Conservation (phyloP, 2,888 invertebrate species). For the Microdon myrmicae region DNA sequence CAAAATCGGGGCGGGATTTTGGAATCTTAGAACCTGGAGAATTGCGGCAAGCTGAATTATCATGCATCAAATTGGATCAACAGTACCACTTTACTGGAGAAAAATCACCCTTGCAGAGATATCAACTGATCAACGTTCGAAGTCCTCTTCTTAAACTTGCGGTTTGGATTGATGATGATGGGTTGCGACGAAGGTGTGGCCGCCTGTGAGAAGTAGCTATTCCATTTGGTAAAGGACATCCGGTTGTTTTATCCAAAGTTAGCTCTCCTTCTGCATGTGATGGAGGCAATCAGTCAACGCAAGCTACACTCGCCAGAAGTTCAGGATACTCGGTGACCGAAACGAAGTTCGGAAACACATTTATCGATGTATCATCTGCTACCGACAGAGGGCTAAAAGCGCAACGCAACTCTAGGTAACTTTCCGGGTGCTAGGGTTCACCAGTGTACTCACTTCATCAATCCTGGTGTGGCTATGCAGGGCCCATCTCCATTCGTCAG, state of each 20-base stretch:
- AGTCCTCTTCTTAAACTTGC: slow-evolving; percentile 1
- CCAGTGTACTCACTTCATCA: neutral
- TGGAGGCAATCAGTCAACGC: neutral
- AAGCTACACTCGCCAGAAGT: slow-evolving; percentile 1
- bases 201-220: slow-evolving; percentile 1
- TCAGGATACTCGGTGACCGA: slow-evolving; percentile 1
- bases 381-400: slow-evolving; percentile 3
- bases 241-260: no score
- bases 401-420: slow-evolving; percentile 2
- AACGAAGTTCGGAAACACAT: slow-evolving; percentile 3
- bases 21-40: neutral
- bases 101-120: neutral
- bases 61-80: slow-evolving; percentile 2
- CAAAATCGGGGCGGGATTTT: neutral
- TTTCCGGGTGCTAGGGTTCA: neutral
- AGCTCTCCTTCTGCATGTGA: neutral
- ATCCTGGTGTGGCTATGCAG: neutral
- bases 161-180: slow-evolving; percentile 5
- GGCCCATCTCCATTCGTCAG: neutral
- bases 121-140: neutral
- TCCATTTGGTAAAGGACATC: slow-evolving; percentile 5
- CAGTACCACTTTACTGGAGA: slow-evolving; percentile 3
- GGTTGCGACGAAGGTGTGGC: slow-evolving; percentile 3
- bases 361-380: slow-evolving; percentile 1
- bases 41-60: slow-evolving; percentile 1